A percentile compares a stretch with the other conserved stretches of the same genome.
Conservation (phyloP, 2,888 invertebrate species). For the Coremacera marginata region DNA sequence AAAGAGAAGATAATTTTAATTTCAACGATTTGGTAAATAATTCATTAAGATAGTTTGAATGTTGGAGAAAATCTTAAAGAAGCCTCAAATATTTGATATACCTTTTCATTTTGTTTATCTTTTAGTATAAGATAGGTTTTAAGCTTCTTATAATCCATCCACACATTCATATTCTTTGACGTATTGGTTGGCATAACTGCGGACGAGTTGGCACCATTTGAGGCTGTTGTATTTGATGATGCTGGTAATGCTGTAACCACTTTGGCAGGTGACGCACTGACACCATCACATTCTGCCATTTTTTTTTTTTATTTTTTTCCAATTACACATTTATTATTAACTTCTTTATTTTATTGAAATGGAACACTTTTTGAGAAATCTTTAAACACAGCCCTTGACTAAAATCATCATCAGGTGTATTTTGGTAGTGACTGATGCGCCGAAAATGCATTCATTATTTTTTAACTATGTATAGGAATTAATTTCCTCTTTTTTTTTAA, state of each 20-base stretch:
- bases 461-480: background rate
- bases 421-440: no score
- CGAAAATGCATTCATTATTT: background rate
- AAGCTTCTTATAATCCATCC: conserved; percentile 67
- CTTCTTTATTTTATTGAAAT: background rate
- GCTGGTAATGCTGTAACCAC: conserved; percentile 32
- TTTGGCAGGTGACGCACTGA: conserved; percentile 33
- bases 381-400: no score
- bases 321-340: background rate
- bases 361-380: background rate
- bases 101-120: conserved; percentile 65
- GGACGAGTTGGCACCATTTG: background rate
- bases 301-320: conserved; percentile 28
- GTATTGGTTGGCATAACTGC: conserved; percentile 14
- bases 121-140: conserved; percentile 66
- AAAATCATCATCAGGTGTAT: no score
- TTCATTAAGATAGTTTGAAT: background rate
- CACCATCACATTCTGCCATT: conserved; percentile 55
- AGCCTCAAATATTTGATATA: conserved; percentile 44
- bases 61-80: background rate
- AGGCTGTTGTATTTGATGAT: background rate
- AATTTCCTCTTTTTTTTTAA: background rate
- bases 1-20: background rate
- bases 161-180: conserved; percentile 54
- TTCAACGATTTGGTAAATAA: background rate